Conservation (phyloP, 2,888 invertebrate genomes). For the Mechanitis messenoides region DNA sequence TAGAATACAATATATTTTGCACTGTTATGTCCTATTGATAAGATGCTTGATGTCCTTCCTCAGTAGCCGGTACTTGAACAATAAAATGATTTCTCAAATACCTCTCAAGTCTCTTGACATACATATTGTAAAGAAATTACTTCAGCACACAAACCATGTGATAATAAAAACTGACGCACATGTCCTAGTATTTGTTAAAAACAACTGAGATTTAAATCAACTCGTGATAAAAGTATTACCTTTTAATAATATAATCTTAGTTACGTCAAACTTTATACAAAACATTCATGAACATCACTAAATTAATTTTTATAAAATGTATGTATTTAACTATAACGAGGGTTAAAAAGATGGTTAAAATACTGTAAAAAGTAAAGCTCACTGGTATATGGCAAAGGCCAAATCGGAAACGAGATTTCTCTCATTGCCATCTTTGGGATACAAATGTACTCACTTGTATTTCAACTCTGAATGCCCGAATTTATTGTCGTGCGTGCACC, state of each 20-base stretch:
- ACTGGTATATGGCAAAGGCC: slow-evolving; percentile 37
- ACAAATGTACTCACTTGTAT: slow-evolving; percentile 31
- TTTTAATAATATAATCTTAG: too few species aligned
- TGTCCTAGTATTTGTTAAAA: slow-evolving; percentile 7
- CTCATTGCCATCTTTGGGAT: slow-evolving; percentile 45
- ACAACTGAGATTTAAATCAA: background rate
- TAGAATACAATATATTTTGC: too few species aligned
- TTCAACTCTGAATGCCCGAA: slow-evolving; percentile 23
- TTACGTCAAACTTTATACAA: too few species aligned
- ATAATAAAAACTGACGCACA: slow-evolving; percentile 2
- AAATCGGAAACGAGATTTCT: slow-evolving; percentile 51
- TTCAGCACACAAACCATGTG: slow-evolving; percentile 23
- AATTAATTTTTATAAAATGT: slow-evolving; percentile 4
- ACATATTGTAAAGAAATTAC: slow-evolving; percentile 41
- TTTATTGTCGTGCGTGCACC: slow-evolving; percentile 27
- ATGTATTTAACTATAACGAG: slow-evolving; percentile 13
- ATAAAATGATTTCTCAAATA: slow-evolving; percentile 56
- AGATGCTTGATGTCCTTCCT: slow-evolving; percentile 58
- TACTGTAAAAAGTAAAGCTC: slow-evolving; percentile 30
- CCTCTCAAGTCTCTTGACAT: slow-evolving; percentile 62
- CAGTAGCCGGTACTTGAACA: slow-evolving; percentile 52
- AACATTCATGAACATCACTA: too few species aligned
- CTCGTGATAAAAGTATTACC: background rate
- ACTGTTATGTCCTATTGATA: slow-evolving; percentile 35
- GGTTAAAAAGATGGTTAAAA: slow-evolving; percentile 23